phyloP scores from a whole-genome alignment of 2,888 invertebrate genomes.

The Noctua pronuba region DNA sequence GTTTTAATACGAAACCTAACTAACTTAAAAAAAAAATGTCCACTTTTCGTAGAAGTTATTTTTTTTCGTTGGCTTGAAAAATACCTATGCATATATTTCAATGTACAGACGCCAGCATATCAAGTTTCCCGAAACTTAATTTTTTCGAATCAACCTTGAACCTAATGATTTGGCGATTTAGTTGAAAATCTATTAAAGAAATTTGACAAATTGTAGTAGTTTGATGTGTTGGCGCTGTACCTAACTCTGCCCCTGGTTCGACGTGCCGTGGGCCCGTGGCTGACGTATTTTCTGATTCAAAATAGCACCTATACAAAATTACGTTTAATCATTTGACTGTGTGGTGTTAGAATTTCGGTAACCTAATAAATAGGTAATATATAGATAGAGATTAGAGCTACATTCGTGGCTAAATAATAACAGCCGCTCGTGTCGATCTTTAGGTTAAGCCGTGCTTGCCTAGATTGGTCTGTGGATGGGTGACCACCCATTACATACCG shows the following conservation, averaged over 20 bases:
- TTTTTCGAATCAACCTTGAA: no score
- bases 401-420: no score
- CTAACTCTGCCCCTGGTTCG: not conserved
- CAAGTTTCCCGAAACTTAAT: no score
- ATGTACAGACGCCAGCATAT: no score
- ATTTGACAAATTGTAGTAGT: no score
- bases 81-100: not conserved
- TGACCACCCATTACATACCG: no score
- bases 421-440: no score
- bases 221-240: no score
- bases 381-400: not conserved
- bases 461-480: no score
- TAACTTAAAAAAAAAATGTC: not conserved
- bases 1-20: not conserved
- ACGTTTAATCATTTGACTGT: not conserved
- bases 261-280: not conserved
- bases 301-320: not conserved
- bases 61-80: not conserved
- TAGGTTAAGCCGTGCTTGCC: no score
- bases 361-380: not conserved
- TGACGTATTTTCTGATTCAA: not conserved
- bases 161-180: no score
- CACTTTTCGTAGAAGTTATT: not conserved
- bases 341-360: not conserved
- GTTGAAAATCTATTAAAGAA: no score